Conservation (phyloP, 2,797 vertebrate species). For the Lagodon rhomboides region DNA sequence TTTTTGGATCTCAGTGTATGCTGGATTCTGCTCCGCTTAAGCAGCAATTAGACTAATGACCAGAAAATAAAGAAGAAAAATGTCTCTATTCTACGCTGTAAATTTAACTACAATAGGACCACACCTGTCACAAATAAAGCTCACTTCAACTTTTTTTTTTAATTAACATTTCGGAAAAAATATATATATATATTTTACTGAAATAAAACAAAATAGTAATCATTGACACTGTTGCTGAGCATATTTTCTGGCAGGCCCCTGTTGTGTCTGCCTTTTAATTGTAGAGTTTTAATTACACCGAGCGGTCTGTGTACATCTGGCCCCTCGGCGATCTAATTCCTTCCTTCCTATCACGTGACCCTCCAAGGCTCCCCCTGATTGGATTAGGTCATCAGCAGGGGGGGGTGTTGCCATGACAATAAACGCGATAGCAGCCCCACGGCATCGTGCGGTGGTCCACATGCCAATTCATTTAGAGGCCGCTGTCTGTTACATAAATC, state of each 20-base stretch:
- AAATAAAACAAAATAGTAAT: neutral
- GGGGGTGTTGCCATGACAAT: slow-evolving; percentile 85
- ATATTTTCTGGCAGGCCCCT: slow-evolving; percentile 23
- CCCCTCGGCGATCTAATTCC: slow-evolving; percentile 81
- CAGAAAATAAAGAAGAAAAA: slow-evolving; percentile 65
- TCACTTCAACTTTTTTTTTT: neutral
- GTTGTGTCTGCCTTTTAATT: slow-evolving; percentile 77
- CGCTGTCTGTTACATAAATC: slow-evolving; percentile 1
- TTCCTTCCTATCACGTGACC: slow-evolving; percentile 87
- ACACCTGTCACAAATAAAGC: slow-evolving; percentile 35
- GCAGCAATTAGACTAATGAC: slow-evolving; percentile 81
- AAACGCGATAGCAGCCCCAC: slow-evolving; percentile 78
- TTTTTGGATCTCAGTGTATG: slow-evolving; percentile 60
- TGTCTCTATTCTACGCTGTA: slow-evolving; percentile 41
- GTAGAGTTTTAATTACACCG: slow-evolving; percentile 85
- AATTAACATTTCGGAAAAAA: neutral
- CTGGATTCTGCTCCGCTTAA: slow-evolving; percentile 53
- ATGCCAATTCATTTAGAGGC: slow-evolving; percentile 53
- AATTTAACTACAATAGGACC: slow-evolving; percentile 7
- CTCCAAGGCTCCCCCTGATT: slow-evolving; percentile 83
- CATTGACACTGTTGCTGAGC: neutral
- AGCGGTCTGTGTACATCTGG: slow-evolving; percentile 78
- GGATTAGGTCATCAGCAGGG: slow-evolving; percentile 88
- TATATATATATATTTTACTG: neutral
- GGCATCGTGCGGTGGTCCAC: slow-evolving; percentile 59